Evolutionary conservation across 2,888 invertebrate genomes (phyloP).

Genomic region (Zaprionus bogoriensis): DNA sequence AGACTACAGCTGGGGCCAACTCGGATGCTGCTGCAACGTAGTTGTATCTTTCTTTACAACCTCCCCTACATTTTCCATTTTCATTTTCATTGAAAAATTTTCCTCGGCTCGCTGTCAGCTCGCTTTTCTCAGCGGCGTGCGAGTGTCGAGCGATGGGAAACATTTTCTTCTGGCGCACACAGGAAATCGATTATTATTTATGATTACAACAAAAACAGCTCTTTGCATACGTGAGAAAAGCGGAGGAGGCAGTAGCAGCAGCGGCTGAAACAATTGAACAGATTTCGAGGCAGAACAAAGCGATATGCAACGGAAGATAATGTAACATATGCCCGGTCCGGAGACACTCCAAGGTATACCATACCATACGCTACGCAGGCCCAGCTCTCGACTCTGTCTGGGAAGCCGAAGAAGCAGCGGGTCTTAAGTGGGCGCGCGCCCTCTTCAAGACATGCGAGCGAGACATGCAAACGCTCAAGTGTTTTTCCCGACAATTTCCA

Average conservation of each 20-base stretch:
- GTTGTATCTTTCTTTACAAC: not conserved
- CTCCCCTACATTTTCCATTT: not conserved
- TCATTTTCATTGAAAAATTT: conserved; percentile 14
- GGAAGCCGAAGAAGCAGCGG: not conserved
- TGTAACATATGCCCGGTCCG: conserved; percentile 20
- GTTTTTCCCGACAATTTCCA: conserved; percentile 50
- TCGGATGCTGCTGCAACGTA: too few relatives aligned
- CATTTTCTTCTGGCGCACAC: conserved; percentile 37
- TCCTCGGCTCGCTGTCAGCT: conserved; percentile 61
- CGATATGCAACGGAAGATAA: conserved; percentile 29
- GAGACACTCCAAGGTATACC: not conserved
- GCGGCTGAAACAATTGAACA: conserved; percentile 5
- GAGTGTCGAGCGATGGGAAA: conserved; percentile 71
- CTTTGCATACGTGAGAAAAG: conserved; percentile 59
- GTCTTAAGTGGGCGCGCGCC: conserved; percentile 62
- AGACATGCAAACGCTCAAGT: conserved; percentile 36
- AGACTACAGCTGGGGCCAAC: too few relatives aligned
- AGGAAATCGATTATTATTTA: conserved; percentile 78
- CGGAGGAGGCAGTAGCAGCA: too few relatives aligned
- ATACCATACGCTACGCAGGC: not conserved
- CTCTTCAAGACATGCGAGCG: conserved; percentile 58
- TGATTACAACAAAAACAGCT: conserved; percentile 53
- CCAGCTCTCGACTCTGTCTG: not conserved
- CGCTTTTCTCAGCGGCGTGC: conserved; percentile 57
- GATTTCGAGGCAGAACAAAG: conserved; percentile 26